Evolutionary conservation across 2,113 vertebrate species (phyloP).

Genomic region (Neolamprologus sp.): DNA sequence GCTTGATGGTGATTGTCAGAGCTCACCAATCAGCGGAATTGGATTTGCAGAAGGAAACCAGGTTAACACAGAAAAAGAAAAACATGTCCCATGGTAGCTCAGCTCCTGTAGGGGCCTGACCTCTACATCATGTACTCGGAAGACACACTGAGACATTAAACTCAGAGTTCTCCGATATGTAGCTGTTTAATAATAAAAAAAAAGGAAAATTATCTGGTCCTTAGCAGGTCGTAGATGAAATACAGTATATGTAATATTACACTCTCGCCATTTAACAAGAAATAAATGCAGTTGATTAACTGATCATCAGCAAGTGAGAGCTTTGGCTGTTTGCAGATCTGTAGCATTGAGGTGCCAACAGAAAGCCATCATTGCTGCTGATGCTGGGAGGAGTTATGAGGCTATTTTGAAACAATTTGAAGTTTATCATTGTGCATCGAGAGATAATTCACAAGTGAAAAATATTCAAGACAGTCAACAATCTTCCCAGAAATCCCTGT

Average conservation of each 20-base stretch:
- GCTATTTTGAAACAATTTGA: background rate
- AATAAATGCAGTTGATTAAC: background rate
- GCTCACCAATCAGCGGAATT: background rate
- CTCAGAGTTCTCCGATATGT: background rate
- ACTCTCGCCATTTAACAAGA: background rate
- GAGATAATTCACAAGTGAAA: background rate
- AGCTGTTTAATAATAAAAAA: background rate
- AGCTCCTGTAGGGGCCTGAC: background rate
- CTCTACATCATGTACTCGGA: background rate
- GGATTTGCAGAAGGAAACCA: background rate
- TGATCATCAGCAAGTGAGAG: background rate
- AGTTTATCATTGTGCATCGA: background rate
- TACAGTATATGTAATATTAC: background rate
- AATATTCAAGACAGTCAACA: background rate
- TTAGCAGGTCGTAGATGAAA: background rate
- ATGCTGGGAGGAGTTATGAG: background rate
- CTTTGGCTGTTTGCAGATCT: background rate
- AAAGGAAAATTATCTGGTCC: background rate
- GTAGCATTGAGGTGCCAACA: background rate
- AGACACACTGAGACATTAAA: background rate
- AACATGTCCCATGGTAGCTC: background rate
- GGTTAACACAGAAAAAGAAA: background rate
- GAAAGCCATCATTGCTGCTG: background rate
- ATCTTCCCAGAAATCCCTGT: background rate
- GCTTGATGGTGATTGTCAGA: background rate